phyloP scores from a whole-genome alignment of 2,797 vertebrate genomes.

The Chelon auratus region DNA sequence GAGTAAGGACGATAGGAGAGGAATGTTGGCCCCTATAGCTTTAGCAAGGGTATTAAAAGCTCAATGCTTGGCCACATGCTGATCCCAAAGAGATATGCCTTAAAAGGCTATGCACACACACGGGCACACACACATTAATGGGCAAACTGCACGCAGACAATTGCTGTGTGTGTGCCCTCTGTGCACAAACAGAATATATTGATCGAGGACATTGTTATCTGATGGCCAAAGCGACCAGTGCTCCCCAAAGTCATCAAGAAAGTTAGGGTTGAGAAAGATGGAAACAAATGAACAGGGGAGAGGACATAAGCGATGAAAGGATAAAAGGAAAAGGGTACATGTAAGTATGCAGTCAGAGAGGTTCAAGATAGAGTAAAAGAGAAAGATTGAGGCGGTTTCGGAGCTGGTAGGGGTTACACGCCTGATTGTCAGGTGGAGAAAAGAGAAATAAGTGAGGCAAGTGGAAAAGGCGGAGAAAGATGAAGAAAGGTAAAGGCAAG shows the following conservation, averaged over 20 bases:
- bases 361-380: slow-evolving; percentile 16
- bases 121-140: slow-evolving; percentile 11
- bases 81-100: slow-evolving; percentile 66
- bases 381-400: slow-evolving; percentile 16
- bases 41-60: slow-evolving; percentile 74
- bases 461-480: slow-evolving; percentile 10
- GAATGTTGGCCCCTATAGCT: slow-evolving; percentile 49
- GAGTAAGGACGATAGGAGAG: slow-evolving; percentile 34
- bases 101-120: slow-evolving; percentile 57
- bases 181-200: slow-evolving; percentile 45
- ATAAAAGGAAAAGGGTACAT: slow-evolving; percentile 32
- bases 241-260: slow-evolving; percentile 75
- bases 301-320: slow-evolving; percentile 8
- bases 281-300: slow-evolving; percentile 44
- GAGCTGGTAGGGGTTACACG: neutral
- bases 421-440: slow-evolving; percentile 24
- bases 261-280: slow-evolving; percentile 45
- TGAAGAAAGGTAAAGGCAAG: slow-evolving; percentile 3
- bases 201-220: slow-evolving; percentile 74
- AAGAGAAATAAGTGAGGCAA: slow-evolving; percentile 2
- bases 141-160: slow-evolving; percentile 16
- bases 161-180: slow-evolving; percentile 9
- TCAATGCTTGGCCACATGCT: slow-evolving; percentile 67
- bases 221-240: slow-evolving; percentile 67
- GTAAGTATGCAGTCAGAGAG: slow-evolving; percentile 11